Base-by-base conservation (phyloP, 1,140 invertebrate genomes). In the Colletes latitarsis region DNA sequence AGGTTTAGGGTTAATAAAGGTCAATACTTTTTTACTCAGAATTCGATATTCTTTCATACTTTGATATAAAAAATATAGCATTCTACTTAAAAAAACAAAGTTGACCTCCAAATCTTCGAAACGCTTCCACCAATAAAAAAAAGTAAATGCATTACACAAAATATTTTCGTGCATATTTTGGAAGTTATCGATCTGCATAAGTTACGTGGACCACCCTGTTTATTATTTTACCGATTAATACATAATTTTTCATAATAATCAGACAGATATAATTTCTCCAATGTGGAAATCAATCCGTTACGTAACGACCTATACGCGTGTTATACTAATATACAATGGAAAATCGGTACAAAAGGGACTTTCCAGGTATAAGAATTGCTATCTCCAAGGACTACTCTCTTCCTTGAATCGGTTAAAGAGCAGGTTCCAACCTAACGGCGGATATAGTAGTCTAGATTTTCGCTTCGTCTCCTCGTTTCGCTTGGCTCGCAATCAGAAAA, bases 401-500 rank as follows among this genome's bases (percentile, higher is more conserved):
- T 41, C 58, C 49, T 43, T n/a, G 46, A 71, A 15, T 71, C 68
- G 68, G 14, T 78, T 63, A 55, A 71, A 53, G 49, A 63, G 10
- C 46, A 63, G 46, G 14, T 49, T 63, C 14, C 14, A n/a, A 63
- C 21, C 58, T 52, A 71, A 62, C 68, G 57, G 17, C 19, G 39
- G 62, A n/a, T 43, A 58, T 64, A 49, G 41, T 53, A 62, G 71
- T 72, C 53, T 67, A 53, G 71, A 74, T 80, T 86, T 72, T 79
- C 84, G 62, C 75, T 60, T 66, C 75, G 74, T 75, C 75, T 78
- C 66, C 58, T 68, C 70, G 80, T 86, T 71, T 68, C 76, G 72
- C 81, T 71, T 68, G 58, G 70, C 75, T 86, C 77, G 69, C 84
- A 81, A 83, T 86, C 81, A 76, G 81, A 63, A 82, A 83, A 83